Conservation (phyloP, 2,113 vertebrate species). For the Addax nasomaculatus region DNA sequence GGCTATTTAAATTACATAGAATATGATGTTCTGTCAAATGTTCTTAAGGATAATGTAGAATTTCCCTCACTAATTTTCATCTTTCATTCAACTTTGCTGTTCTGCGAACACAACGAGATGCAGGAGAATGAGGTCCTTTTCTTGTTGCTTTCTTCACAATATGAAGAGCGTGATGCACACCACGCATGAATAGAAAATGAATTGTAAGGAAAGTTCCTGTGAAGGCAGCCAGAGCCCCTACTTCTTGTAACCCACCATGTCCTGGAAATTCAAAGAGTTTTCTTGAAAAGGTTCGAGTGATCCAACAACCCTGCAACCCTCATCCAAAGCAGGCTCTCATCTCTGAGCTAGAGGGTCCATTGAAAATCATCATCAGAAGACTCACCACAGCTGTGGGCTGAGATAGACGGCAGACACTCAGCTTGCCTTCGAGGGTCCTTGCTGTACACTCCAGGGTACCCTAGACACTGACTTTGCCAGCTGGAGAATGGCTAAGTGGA, state of each 20-base stretch:
- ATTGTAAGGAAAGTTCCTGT: slow-evolving; percentile 28
- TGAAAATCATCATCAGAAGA: neutral
- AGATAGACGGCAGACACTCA: neutral
- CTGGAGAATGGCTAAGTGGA: neutral
- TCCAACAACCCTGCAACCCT: neutral
- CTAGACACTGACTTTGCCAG: neutral
- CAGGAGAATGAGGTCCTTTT: slow-evolving; percentile 38
- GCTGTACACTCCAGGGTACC: neutral
- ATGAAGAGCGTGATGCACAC: neutral
- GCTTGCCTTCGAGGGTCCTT: neutral
- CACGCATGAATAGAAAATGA: slow-evolving; percentile 33
- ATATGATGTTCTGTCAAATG: slow-evolving; percentile 49
- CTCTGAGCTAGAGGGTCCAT: neutral
- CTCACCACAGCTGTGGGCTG: neutral
- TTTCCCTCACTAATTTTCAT: neutral
- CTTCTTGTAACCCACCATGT: neutral
- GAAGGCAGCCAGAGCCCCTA: neutral
- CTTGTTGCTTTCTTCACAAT: slow-evolving; percentile 19
- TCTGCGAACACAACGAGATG: slow-evolving; percentile 36
- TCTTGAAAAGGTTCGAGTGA: neutral
- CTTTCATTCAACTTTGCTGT: slow-evolving; percentile 53
- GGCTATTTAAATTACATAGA: slow-evolving; percentile 45
- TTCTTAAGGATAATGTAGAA: slow-evolving; percentile 1
- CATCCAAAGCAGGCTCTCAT: neutral
- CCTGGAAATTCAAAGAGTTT: slow-evolving; percentile 31